phyloP scores from a whole-genome alignment of 2,888 invertebrate genomes.

The Pimpla rufipes region DNA sequence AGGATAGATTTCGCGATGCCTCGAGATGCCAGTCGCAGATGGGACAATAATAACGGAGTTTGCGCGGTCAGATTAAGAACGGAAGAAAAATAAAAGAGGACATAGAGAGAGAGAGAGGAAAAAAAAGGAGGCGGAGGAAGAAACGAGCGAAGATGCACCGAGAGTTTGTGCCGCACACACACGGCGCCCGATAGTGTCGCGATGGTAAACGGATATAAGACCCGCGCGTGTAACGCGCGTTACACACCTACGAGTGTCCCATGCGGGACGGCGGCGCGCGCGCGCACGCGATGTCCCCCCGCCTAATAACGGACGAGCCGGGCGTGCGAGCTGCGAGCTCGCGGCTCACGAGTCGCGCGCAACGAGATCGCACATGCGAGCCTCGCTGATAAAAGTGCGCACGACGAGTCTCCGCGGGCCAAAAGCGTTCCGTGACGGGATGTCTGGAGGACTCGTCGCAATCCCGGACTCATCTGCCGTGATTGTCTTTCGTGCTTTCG shows the following conservation, averaged over 20 bases:
- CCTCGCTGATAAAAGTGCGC: constrained; percentile 76
- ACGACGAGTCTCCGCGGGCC: constrained; percentile 69
- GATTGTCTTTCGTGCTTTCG: constrained; percentile 60
- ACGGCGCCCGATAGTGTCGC: constrained; percentile 51
- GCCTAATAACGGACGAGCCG: constrained; percentile 79
- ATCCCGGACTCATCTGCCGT: constrained; percentile 63
- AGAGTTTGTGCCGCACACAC: constrained; percentile 5
- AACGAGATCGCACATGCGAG: constrained; percentile 81
- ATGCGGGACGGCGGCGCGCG: constrained; percentile 67
- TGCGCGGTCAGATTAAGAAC: constrained; percentile 25
- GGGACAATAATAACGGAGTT: constrained; percentile 68
- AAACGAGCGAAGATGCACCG: constrained; percentile 50
- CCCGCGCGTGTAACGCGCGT: constrained; percentile 37
- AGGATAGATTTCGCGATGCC: constrained; percentile 65
- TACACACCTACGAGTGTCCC: constrained; percentile 45
- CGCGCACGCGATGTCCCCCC: constrained; percentile 79
- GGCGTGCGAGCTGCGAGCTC: constrained; percentile 58
- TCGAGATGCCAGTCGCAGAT: constrained; percentile 67
- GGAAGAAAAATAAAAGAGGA: constrained; percentile 34
- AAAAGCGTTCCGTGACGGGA: constrained; percentile 79
- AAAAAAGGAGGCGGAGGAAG: constrained; percentile 14
- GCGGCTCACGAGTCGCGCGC: constrained; percentile 52
- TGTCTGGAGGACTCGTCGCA: constrained; percentile 74
- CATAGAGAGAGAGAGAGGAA: background rate
- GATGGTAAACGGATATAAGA: constrained; percentile 54